phyloP scores from a whole-genome alignment of 35 echinoderm and acorn worm species.

The Apostichopus japonicus region DNA sequence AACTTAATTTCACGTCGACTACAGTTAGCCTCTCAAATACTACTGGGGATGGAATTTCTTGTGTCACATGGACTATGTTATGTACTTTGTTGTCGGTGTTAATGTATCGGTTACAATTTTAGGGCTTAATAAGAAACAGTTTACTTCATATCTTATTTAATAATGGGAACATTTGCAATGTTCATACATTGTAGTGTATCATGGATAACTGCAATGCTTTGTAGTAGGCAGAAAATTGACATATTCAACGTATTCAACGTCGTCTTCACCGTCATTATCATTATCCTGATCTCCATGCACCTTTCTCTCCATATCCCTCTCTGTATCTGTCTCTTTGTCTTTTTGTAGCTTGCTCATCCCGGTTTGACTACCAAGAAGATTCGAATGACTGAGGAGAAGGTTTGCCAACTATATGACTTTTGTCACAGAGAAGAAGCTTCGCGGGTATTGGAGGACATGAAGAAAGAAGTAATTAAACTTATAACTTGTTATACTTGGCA shows the following conservation, averaged over 20 bases:
- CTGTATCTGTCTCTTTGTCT: too few relatives aligned
- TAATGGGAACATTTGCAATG: too few relatives aligned
- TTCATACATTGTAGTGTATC: too few relatives aligned
- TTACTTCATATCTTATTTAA: too few relatives aligned
- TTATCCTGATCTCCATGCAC: too few relatives aligned
- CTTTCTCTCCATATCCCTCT: too few relatives aligned
- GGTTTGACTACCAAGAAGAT: constrained; percentile 11
- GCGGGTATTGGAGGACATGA: not conserved
- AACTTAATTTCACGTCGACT: not conserved
- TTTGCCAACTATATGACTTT: not conserved
- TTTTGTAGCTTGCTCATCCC: not conserved
- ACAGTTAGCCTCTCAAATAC: not conserved
- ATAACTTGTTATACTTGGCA: too few relatives aligned
- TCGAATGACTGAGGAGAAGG: not conserved
- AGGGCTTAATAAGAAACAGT: too few relatives aligned
- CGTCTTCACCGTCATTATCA: too few relatives aligned
- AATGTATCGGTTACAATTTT: not conserved
- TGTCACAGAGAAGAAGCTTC: not conserved
- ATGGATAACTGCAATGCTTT: too few relatives aligned
- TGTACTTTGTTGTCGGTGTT: not conserved
- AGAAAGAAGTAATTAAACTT: constrained; percentile 1
- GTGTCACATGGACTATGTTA: not conserved
- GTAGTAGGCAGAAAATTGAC: too few relatives aligned
- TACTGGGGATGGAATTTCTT: not conserved
- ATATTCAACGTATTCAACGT: too few relatives aligned